phyloP scores from a whole-genome alignment of 2,113 vertebrate species.

The Cebus imitator region DNA sequence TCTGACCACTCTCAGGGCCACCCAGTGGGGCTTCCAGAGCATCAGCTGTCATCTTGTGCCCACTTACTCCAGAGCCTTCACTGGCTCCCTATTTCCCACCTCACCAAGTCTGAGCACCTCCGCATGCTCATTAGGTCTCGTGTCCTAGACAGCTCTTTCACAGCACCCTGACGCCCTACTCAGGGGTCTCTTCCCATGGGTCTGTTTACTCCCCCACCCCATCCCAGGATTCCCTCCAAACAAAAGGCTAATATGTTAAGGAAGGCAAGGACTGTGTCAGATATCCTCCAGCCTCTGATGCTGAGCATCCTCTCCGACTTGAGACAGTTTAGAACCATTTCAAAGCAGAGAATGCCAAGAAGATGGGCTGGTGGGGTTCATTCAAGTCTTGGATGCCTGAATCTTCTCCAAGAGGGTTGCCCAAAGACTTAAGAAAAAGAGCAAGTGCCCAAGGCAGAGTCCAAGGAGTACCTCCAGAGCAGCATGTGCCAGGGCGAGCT shows the following conservation, averaged over 20 bases:
- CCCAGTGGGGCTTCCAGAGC: neutral
- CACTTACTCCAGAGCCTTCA: neutral
- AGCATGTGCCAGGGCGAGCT: neutral
- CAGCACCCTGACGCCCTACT: neutral
- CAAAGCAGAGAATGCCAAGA: neutral
- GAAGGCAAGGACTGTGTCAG: neutral
- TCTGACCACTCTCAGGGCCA: neutral
- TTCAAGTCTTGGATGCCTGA: neutral
- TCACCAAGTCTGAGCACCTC: neutral
- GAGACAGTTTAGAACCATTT: neutral
- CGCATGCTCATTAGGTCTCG: neutral
- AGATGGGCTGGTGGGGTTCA: neutral
- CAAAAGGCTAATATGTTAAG: no score
- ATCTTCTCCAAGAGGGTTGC: neutral
- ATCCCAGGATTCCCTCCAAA: neutral
- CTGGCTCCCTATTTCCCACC: neutral
- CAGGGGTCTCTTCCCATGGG: neutral
- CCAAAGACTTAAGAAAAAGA: neutral
- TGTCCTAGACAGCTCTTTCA: neutral
- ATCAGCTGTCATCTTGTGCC: neutral
- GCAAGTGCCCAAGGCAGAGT: neutral
- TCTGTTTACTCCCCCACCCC: neutral
- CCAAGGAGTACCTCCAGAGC: neutral
- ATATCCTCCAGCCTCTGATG: neutral
- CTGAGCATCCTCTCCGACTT: neutral